These are phyloP conservation scores for Palythoa grandis DNA, from an alignment of 92 coral and sea anemone genomes.

Conservation along the genomic window DNA sequence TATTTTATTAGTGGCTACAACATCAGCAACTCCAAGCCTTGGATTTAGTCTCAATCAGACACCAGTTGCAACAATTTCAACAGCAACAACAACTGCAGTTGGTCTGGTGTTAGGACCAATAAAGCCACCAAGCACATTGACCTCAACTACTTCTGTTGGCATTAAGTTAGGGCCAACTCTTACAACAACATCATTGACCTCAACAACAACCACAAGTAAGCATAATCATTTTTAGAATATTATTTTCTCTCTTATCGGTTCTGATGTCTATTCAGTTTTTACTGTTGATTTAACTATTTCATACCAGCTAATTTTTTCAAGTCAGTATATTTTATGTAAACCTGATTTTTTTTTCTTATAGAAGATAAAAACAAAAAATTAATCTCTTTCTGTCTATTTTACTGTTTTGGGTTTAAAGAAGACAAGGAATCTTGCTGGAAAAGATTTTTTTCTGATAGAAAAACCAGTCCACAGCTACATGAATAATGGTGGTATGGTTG, in stretches of 20 bases:
- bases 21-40: conserved; percentile 25
- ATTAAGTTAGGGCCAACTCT: conserved; percentile 51
- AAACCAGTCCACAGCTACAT: too few species aligned
- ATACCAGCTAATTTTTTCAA: too few species aligned
- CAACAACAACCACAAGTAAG: conserved; percentile 36
- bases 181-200: conserved; percentile 25
- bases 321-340: too few species aligned
- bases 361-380: too few species aligned
- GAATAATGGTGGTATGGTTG: too few species aligned
- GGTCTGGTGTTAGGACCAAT: neutral
- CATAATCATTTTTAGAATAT: neutral
- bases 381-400: too few species aligned
- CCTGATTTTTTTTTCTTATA: too few species aligned
- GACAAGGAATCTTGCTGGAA: neutral
- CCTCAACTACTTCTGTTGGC: conserved; percentile 43
- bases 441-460: too few species aligned
- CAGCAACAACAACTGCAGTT: conserved; percentile 7
- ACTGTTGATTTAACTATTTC: too few species aligned
- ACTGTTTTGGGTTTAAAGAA: neutral
- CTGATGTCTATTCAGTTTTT: too few species aligned
- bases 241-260: neutral
- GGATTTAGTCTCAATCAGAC: conserved; percentile 13
- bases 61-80: conserved; percentile 25
- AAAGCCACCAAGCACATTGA: conserved; percentile 15
- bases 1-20: conserved; percentile 10